Evolutionary conservation across 2,113 vertebrate genomes (phyloP).

Genomic region (Austrofundulus limnaeus): DNA sequence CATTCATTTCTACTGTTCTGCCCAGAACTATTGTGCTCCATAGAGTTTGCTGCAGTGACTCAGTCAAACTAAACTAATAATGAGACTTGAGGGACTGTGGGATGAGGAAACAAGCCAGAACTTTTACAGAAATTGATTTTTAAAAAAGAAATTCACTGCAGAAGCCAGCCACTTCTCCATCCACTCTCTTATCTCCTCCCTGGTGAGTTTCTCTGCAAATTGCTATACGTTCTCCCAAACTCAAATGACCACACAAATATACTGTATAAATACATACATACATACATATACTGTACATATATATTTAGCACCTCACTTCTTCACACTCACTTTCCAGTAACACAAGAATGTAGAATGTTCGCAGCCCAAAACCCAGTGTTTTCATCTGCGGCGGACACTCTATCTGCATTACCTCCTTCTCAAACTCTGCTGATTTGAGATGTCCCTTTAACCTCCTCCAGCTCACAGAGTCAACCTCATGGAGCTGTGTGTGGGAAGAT

Average conservation of each 20-base stretch:
- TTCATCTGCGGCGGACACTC: not conserved
- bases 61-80: conserved; percentile 22
- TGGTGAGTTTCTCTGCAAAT: not conserved
- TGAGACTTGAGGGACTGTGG: not conserved
- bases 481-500: conserved; percentile 30
- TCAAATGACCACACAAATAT: conserved; percentile 5
- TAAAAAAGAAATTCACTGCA: not conserved
- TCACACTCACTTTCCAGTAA: not conserved
- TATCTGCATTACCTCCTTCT: conserved; percentile 9
- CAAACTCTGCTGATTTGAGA: conserved; percentile 23
- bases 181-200: conserved; percentile 3
- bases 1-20: conserved; percentile 9
- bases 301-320: too few species aligned
- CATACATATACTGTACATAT: too few species aligned
- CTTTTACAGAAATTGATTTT: conserved; percentile 11
- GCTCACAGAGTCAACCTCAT: conserved; percentile 5
- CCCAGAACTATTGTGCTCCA: not conserved
- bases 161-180: not conserved
- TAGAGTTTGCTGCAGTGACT: conserved; percentile 13
- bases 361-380: not conserved
- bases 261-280: too few species aligned
- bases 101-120: conserved; percentile 2
- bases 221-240: not conserved
- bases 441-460: conserved; percentile 30
- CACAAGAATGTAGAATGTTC: not conserved